Conservation (phyloP, 2,888 invertebrate species). For the Agonopterix subpropinquella region DNA sequence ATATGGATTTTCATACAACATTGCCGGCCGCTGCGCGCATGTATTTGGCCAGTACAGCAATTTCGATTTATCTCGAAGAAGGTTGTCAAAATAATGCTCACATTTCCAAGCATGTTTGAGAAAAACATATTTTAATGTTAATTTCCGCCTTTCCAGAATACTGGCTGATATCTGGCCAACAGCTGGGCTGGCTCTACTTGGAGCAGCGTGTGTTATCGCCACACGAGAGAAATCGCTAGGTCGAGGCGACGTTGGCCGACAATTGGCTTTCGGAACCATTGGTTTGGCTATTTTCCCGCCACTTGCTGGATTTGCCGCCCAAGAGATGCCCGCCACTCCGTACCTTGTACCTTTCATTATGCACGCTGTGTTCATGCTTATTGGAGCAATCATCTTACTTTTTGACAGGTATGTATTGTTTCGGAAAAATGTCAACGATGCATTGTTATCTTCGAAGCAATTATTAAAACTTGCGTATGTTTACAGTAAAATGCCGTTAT, state of each 20-base stretch:
- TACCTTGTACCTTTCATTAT: conserved; percentile 77
- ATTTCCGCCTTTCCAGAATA: conserved; percentile 50
- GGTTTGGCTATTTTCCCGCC: conserved; percentile 84
- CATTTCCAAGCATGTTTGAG: too few relatives aligned
- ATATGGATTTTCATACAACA: too few relatives aligned
- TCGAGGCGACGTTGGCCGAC: conserved; percentile 86
- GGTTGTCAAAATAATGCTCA: too few relatives aligned
- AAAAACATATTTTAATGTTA: too few relatives aligned
- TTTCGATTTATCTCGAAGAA: too few relatives aligned
- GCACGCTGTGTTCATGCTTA: conserved; percentile 69
- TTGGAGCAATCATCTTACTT: conserved; percentile 76
- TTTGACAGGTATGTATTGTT: conserved; percentile 65
- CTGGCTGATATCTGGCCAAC: conserved; percentile 86
- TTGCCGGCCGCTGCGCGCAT: too few relatives aligned
- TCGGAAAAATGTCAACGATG: background rate
- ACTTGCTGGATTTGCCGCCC: conserved; percentile 63
- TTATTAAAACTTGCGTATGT: background rate
- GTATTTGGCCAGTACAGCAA: too few relatives aligned
- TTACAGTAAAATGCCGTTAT: conserved; percentile 81
- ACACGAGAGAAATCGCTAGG: conserved; percentile 88
- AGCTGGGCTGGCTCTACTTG: conserved; percentile 81
- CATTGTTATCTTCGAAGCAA: too few relatives aligned
- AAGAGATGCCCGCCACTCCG: conserved; percentile 50
- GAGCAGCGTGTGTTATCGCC: conserved; percentile 87
- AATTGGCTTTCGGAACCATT: conserved; percentile 84